Evolutionary conservation across 2,113 vertebrate species (phyloP), one percentile per base, ranked within the genome.

Genomic region (Salvelinus fontinalis): DNA sequence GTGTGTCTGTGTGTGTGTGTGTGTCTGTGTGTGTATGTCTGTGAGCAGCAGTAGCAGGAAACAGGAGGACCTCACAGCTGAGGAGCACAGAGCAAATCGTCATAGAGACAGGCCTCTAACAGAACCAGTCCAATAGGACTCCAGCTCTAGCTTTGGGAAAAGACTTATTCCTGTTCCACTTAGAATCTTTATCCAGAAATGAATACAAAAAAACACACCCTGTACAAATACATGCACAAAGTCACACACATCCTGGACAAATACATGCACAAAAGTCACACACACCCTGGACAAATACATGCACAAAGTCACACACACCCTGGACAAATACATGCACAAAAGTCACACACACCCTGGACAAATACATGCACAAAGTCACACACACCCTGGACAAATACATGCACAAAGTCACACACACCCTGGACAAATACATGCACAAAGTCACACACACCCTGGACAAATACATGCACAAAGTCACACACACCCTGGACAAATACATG

Each of bases 101-200:
- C 84, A 83, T 82, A 73, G 81, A 86, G 82, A 85, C 75, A 70
- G 86, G 83, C 83, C 84, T 81, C 84, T 79, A 84, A 89, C 83
- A 31, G 83, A 82, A 81, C 49, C 74, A 71, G 85, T 88, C 51
- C 51, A 54, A 18, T 54, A 54, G 51, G 51, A 54, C 51, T 18
- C 12, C 89, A 81, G 88, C 88, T 83, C 86, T 70, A 82, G 87
- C 82, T 60, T 75, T 84, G 51, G 51, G 51, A 54, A 54, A 4
- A 4, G 0, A 14, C 1, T 54, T 54, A 14, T 54, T 54, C 3
- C 16, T 16, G 51, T 14, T 54, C 51, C 51, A 54, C 51, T 54
- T 54, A 5, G 51, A 54, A 54, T 54, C 51, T 54, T 54, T 18
- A 5, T 54, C 51, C 51, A 54, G 5, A 54, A 54, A 54, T 1